These are phyloP conservation scores for Salvelinus fontinalis DNA, from an alignment of 2,113 vertebrate species.

Conservation along the genomic window DNA sequence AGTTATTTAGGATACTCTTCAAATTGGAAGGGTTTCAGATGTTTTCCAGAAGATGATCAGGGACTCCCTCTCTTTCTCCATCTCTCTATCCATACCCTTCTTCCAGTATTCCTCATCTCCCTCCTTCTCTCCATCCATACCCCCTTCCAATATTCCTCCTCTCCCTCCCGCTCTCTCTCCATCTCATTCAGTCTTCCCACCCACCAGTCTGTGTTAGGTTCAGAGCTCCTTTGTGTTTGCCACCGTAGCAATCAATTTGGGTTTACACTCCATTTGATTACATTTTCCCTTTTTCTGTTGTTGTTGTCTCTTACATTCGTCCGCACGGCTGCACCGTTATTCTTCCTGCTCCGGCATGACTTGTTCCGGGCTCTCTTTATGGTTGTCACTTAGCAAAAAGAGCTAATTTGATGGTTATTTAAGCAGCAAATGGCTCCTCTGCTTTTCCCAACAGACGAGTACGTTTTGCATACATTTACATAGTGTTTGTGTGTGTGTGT, in stretches of 20 bases:
- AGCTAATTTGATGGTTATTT: constrained; percentile 67
- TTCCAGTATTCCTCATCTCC: too few relatives aligned
- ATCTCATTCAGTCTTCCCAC: constrained; percentile 4
- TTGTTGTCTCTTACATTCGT: constrained; percentile 7
- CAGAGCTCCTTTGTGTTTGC: background rate
- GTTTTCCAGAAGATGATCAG: too few relatives aligned
- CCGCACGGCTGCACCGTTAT: constrained; percentile 19
- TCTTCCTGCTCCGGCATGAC: constrained; percentile 47
- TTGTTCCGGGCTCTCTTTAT: constrained; percentile 55
- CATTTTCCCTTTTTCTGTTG: background rate
- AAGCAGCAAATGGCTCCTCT: constrained; percentile 62
- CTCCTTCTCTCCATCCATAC: background rate
- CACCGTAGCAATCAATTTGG: background rate
- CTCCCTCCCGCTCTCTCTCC: constrained; percentile 8
- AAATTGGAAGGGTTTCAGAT: too few relatives aligned
- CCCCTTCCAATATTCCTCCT: constrained; percentile 8
- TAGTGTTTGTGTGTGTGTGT: constrained; percentile 20
- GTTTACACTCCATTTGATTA: constrained; percentile 18
- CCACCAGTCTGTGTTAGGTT: background rate
- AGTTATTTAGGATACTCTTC: too few relatives aligned
- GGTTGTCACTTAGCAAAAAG: constrained; percentile 57
- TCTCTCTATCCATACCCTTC: too few relatives aligned
- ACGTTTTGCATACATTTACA: constrained; percentile 59
- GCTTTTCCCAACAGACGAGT: constrained; percentile 52
- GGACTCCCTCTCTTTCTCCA: too few relatives aligned